Evolutionary conservation across 1,140 invertebrate genomes (phyloP).

Genomic region (Dendroctonus ponderosae): DNA sequence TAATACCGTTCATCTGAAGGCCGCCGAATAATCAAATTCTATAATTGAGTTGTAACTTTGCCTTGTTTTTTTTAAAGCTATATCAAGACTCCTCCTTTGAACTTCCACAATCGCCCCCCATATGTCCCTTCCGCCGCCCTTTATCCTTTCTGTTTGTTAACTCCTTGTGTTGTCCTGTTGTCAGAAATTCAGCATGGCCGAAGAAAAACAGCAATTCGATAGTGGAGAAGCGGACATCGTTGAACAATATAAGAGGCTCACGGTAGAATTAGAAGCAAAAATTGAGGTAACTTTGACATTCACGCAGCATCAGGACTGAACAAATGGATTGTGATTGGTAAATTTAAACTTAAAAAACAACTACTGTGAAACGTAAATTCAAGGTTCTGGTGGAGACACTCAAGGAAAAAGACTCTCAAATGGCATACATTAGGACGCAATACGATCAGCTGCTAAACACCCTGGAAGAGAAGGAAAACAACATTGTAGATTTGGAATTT

Average conservation of each 20-base stretch:
- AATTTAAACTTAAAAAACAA: too few relatives aligned
- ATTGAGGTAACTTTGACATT: conserved; percentile 39
- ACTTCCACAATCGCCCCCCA: background rate
- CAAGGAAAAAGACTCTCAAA: conserved; percentile 45
- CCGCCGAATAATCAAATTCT: background rate
- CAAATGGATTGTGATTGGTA: too few relatives aligned
- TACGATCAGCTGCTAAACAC: conserved; percentile 40
- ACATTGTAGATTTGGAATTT: conserved; percentile 46
- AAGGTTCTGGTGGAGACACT: conserved; percentile 45
- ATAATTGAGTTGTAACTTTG: background rate
- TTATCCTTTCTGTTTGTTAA: conserved; percentile 20
- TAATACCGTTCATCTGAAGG: too few relatives aligned
- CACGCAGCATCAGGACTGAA: too few relatives aligned
- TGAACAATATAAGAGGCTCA: conserved; percentile 44
- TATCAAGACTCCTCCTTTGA: conserved; percentile 17
- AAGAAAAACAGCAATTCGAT: background rate
- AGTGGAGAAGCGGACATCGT: conserved; percentile 36
- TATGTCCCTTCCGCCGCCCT: background rate
- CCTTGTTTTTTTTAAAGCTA: conserved; percentile 7
- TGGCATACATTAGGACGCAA: conserved; percentile 41
- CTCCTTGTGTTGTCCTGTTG: conserved; percentile 33
- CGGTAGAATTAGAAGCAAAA: conserved; percentile 45
- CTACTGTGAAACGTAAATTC: too few relatives aligned
- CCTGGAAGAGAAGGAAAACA: conserved; percentile 45
- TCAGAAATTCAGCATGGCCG: conserved; percentile 37